A percentile compares a stretch with the other conserved stretches of the same genome.
phyloP scores from a whole-genome alignment of 1,140 invertebrate genomes.

The Philotrypesis tridentata region DNA sequence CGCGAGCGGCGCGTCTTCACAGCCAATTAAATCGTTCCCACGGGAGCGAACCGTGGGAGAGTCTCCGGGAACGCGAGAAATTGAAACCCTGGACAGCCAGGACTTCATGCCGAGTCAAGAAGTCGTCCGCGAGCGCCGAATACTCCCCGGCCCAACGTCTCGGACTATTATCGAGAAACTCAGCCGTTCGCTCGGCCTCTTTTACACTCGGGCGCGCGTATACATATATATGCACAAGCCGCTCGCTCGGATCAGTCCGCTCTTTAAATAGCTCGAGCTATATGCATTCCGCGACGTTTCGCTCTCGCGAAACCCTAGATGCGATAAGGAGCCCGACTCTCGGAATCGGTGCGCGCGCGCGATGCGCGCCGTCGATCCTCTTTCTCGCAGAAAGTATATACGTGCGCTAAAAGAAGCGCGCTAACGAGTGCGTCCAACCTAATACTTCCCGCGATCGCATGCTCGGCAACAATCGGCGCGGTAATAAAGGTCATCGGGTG shows the following conservation, averaged over 20 bases:
- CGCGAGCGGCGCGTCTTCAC: slow-evolving; percentile 18
- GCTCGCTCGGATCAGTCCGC: no score
- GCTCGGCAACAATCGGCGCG: no score
- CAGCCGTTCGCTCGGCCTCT: neutral
- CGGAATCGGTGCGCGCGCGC: no score
- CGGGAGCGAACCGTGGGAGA: slow-evolving; percentile 66
- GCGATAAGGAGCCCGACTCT: neutral
- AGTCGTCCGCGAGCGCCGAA: slow-evolving; percentile 47
- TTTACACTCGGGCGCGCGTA: neutral
- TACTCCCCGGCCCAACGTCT: neutral
- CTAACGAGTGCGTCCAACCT: neutral
- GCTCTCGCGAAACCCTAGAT: neutral
- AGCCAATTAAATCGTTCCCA: slow-evolving; percentile 66
- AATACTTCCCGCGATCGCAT: no score
- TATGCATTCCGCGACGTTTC: slow-evolving; percentile 2
- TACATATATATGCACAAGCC: neutral
- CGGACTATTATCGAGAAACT: slow-evolving; percentile 13
- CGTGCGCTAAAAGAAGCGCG: no score
- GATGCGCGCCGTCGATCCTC: no score
- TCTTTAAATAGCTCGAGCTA: slow-evolving; percentile 1
- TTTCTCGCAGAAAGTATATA: no score
- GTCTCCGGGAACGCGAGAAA: slow-evolving; percentile 62
- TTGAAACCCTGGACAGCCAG: slow-evolving; percentile 53
- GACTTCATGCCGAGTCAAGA: slow-evolving; percentile 55
- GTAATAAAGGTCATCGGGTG: neutral